Evolutionary conservation across 2,797 vertebrate genomes (phyloP).

Genomic region (Melanotaenia maccullochi): DNA sequence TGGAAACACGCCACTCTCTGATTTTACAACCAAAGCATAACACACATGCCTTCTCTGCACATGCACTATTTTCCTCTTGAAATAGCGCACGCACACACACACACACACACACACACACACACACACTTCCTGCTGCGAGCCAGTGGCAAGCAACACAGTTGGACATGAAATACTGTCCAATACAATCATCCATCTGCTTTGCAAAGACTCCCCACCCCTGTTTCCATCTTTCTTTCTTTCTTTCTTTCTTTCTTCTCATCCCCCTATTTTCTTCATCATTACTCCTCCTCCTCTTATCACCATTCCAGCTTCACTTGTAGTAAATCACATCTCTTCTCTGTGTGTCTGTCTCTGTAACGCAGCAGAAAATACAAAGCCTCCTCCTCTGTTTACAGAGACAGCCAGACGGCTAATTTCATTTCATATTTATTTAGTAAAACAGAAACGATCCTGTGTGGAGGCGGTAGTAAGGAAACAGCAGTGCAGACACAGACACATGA

Average conservation of each 20-base stretch:
- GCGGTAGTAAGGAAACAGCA: too few relatives aligned
- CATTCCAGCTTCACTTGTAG: slow-evolving; percentile 23
- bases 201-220: slow-evolving; percentile 53
- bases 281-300: slow-evolving; percentile 35
- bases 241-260: slow-evolving; percentile 11
- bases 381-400: slow-evolving; percentile 38
- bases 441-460: too few relatives aligned
- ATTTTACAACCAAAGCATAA: slow-evolving; percentile 51
- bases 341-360: slow-evolving; percentile 16
- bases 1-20: slow-evolving; percentile 14
- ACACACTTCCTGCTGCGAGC: slow-evolving; percentile 64
- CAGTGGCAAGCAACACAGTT: slow-evolving; percentile 76
- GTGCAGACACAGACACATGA: too few relatives aligned
- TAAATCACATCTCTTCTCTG: slow-evolving; percentile 32
- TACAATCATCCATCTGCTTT: slow-evolving; percentile 82
- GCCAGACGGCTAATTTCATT: background rate
- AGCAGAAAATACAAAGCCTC: background rate
- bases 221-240: background rate
- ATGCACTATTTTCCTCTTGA: slow-evolving; percentile 37
- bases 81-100: slow-evolving; percentile 28
- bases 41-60: slow-evolving; percentile 21
- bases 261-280: slow-evolving; percentile 50
- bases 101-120: slow-evolving; percentile 15
- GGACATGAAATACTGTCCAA: slow-evolving; percentile 85
- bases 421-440: background rate